Evolutionary conservation across 1,140 invertebrate genomes (phyloP), one percentile per base, ranked within the genome.

Genomic region (Drosophila quadrilineata): DNA sequence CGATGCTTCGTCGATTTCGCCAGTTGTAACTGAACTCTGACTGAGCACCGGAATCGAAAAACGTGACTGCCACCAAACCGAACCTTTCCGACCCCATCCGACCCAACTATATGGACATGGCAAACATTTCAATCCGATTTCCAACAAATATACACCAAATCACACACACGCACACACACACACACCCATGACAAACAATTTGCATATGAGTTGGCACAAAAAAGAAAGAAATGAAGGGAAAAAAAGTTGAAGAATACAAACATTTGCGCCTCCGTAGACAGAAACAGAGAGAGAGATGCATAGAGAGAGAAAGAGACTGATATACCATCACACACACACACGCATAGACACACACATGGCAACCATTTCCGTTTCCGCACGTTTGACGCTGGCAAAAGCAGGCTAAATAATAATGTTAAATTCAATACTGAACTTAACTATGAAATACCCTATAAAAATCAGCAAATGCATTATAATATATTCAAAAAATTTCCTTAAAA

Each of bases 41-140:
- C 57, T 17, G 49, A 53, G 68, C 58, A 52, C 52, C 66, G 69
- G 67, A 38, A 67, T 46, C 64, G 64, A 26, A 17, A 69, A 69
- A 79, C 74, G 69, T 74, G 75, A 79, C 70, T 74, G 63, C 72
- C 35, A 52, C 58, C 53, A 24, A 63, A n/a, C n/a, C 56, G 76
- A 71, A 64, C 71, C n/a, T n/a, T n/a, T n/a, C n/a, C n/a, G n/a
- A n/a, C n/a, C n/a, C n/a, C n/a, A n/a, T n/a, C n/a, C n/a, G n/a
- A n/a, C n/a, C n/a, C n/a, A n/a, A n/a, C n/a, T n/a, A n/a, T n/a
- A 76, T 63, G 77, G 73, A 84, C 79, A 71, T n/a, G n/a, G 70
- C 73, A 85, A 84, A 84, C 79, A 85, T 84, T 79, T 84, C 79
- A 84, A 85, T 86, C 75, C 71, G 79, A 87, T 80, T 87, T 82